Base-by-base conservation (phyloP, 2,113 vertebrate species). In the Orycteropus afer region DNA sequence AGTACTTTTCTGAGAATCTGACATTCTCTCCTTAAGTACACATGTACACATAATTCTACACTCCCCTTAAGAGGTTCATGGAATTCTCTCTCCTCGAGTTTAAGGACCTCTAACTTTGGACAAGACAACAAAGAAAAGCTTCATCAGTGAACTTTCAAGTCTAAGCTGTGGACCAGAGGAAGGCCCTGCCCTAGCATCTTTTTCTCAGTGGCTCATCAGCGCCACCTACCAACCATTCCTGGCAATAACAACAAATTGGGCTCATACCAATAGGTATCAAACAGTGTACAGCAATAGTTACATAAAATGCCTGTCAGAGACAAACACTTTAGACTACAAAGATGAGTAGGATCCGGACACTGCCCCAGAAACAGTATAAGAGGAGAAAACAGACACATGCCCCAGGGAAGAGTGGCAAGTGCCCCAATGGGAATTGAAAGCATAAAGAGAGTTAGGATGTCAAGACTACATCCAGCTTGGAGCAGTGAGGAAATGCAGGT, bases 101-200 rank as follows among this genome's bases (percentile, higher is more conserved):
- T 13, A 34, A 49, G 4, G 32, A 18, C 40, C n/a, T 51, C 47
- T 42, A 92, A 78, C 65, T 49, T 45, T 15, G 49, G 18, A 63
- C 3, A 49, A 32, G 27, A 85, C 34, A 59, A 71, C 22, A 65
- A 80, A 51, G 73, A 34, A 37, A 25, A 55, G 23, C 63, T 10
- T 37, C n/a, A 49, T n/a, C 51, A 13, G 29, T 42, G 77, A 61
- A 18, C 73, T 59, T 42, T 15, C 23, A 80, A 37, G 63, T 45
- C 51, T 34, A 3, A 7, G 45, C 37, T 3, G 32, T 10, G 47
- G 40, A 7, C 45, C 42, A 4, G 55, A 22, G 5, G 18, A 10
- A 4, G 20, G 18, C 37, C 7, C 12, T 0, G 22, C 22, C n/a
- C 8, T 0, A 3, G 42, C 1, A 11, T 0, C n/a, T 5, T 20